Conservation (phyloP, 2,888 invertebrate species). For the Drosophila siamana region DNA sequence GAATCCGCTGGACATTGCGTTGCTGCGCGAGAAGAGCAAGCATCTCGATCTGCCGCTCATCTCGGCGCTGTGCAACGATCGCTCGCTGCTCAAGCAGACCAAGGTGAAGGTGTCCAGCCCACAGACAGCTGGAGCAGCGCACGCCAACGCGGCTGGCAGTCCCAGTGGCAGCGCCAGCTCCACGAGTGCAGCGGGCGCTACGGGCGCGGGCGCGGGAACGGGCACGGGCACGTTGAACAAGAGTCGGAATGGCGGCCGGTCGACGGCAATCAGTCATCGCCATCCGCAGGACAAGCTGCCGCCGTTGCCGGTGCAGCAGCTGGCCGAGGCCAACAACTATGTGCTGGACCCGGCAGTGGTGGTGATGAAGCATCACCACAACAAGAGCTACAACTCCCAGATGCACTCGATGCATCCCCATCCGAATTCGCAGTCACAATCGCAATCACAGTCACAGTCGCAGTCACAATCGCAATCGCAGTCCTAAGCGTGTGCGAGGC, state of each 20-base stretch:
- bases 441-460: slow-evolving; percentile 63
- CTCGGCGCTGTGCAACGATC: slow-evolving; percentile 96
- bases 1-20: slow-evolving; percentile 90
- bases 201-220: background rate
- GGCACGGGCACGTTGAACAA: slow-evolving; percentile 82
- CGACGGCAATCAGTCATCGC: slow-evolving; percentile 87
- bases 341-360: slow-evolving; percentile 86
- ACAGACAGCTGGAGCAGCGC: slow-evolving; percentile 64
- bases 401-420: slow-evolving; percentile 72
- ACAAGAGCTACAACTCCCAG: slow-evolving; percentile 84
- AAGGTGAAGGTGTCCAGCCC: slow-evolving; percentile 90
- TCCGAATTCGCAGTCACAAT: slow-evolving; percentile 72
- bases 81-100: slow-evolving; percentile 94
- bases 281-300: slow-evolving; percentile 93
- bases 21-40: slow-evolving; percentile 94
- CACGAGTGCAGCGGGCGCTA: background rate
- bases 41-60: slow-evolving; percentile 96
- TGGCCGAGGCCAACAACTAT: slow-evolving; percentile 90
- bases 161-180: slow-evolving; percentile 28
- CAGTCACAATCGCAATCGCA: slow-evolving; percentile 67
- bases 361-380: slow-evolving; percentile 82
- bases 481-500: slow-evolving; percentile 39
- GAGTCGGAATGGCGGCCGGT: slow-evolving; percentile 87
- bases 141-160: slow-evolving; percentile 15
- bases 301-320: slow-evolving; percentile 87